Evolutionary conservation across 2,797 vertebrate genomes (phyloP).

Genomic region (Catostomus latipinnis): DNA sequence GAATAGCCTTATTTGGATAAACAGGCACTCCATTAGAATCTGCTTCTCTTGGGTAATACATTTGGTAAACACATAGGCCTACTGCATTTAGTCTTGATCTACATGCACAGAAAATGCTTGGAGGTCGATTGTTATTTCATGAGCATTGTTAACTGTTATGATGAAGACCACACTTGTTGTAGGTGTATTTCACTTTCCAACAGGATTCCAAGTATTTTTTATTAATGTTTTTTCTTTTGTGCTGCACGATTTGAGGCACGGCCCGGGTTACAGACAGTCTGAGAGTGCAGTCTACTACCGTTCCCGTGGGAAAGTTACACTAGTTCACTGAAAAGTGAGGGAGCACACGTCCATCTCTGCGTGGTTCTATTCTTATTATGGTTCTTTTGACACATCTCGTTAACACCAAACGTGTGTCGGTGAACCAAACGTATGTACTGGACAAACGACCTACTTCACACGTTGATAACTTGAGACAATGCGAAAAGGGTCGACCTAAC

Average conservation of each 20-base stretch:
- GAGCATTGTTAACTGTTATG: too few relatives aligned
- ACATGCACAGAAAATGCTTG: too few relatives aligned
- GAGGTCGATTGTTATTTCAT: too few relatives aligned
- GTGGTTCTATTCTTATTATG: constrained; percentile 22
- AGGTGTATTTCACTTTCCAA: too few relatives aligned
- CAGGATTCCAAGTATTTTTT: background rate
- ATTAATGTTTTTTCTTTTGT: background rate
- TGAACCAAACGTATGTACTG: background rate
- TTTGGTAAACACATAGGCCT: too few relatives aligned
- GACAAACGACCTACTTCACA: background rate
- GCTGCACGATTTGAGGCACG: background rate
- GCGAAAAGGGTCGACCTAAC: too few relatives aligned
- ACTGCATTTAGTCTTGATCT: too few relatives aligned
- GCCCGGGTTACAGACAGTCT: background rate
- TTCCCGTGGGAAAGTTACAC: constrained; percentile 36
- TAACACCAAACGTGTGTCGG: constrained; percentile 32
- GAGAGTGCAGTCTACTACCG: background rate
- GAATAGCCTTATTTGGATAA: too few relatives aligned
- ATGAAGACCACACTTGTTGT: too few relatives aligned
- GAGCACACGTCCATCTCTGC: constrained; percentile 16
- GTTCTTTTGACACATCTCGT: constrained; percentile 26
- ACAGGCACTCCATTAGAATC: too few relatives aligned
- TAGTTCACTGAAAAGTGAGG: background rate
- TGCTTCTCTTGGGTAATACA: too few relatives aligned
- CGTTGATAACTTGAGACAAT: background rate